Base-by-base conservation (phyloP, 2,113 vertebrate species). In the Tor tambroides region DNA sequence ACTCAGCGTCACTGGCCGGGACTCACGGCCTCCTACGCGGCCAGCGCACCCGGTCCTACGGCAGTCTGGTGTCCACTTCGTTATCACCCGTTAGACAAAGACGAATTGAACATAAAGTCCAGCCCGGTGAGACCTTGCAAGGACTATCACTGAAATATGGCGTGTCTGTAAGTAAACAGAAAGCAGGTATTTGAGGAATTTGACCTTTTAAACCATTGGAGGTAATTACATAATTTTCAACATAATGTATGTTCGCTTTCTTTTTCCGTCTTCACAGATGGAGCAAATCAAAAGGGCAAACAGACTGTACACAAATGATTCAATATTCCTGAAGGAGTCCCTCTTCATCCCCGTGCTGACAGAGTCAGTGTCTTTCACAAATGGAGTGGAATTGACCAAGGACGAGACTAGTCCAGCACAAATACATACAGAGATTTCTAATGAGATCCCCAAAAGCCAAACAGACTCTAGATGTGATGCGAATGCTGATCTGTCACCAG, bases 271-370 rank as follows among this genome's bases (percentile, higher is more conserved):
- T 82, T 91, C 92, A 0, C 93, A 99, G 97, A 98, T 95, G 93
- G 98, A 99, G 90, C 96, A 97, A 92, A 98, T 99, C 92, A 96
- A 97, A 81, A 92, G 97, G n/a, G 96, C 94, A 54, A 99, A 98
- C 89, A 95, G 97, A 61, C 95, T 99, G 81, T 98, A 98, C 93
- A 96, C 97, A 77, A 97, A 97, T 1, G 98, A 99, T 93, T 97
- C 96, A 2, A 97, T 99, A 90, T 98, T 97, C 95, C 94, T 97
- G 72, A 97, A 96, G 92, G 96, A 95, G 89, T 95, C 94, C 2
- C 92, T 99, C 86, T 94, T 91, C 30, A 98, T 98, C 93, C 98
- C 98, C 0, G 86, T 94, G 43, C 89, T 93, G 77, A 91, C 90
- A 1, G 94, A 94, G 56, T 85, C 91, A 43, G 87, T 93, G 15